phyloP scores from a whole-genome alignment of 2,797 vertebrate species.

The Sebastes iracundus region DNA sequence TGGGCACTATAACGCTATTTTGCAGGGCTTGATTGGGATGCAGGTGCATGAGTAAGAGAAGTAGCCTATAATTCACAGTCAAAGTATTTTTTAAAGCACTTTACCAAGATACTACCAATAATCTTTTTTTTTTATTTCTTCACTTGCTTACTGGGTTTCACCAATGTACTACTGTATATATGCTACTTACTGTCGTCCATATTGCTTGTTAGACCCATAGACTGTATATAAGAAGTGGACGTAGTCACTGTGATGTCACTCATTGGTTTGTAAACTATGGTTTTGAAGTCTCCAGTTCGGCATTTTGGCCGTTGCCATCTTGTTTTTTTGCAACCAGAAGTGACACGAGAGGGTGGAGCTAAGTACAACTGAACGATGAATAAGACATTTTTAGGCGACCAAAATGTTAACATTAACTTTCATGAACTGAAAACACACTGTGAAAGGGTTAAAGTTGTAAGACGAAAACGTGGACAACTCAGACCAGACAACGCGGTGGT shows the following conservation, averaged over 20 bases:
- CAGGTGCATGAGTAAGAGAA: background rate
- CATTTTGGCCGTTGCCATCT: no score
- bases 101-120: background rate
- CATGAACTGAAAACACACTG: accelerated
- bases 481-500: no score
- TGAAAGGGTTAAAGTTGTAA: no score
- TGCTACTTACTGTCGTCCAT: background rate
- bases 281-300: no score
- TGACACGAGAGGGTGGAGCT: no score
- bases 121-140: background rate
- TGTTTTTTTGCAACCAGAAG: no score
- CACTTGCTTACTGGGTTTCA: background rate
- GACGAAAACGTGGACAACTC: no score
- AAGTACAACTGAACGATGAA: no score
- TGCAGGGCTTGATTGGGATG: background rate
- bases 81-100: background rate
- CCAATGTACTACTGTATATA: background rate
- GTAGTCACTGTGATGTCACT: background rate
- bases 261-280: background rate
- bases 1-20: background rate
- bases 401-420: no score
- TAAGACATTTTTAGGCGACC: no score
- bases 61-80: background rate
- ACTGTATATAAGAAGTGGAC: no score
- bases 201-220: background rate